phyloP scores from a whole-genome alignment of 35 echinoderm and acorn worm species.

The Patiria miniata region DNA sequence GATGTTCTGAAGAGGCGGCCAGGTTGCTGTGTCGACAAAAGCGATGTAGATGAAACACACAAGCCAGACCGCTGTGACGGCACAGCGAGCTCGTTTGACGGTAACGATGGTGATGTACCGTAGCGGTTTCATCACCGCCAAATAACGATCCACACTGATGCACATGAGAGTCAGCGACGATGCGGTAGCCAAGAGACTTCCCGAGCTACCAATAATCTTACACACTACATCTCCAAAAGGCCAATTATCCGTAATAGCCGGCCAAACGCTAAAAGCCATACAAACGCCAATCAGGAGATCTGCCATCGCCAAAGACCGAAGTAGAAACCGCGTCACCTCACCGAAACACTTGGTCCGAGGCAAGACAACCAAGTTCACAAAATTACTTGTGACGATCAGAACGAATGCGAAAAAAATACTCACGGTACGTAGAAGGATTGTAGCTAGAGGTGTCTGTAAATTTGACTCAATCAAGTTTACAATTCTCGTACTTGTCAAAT shows the following conservation, averaged over 20 bases:
- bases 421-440: neutral
- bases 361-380: slow-evolving; percentile 16
- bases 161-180: slow-evolving; percentile 29
- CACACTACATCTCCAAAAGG: neutral
- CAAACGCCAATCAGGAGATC: slow-evolving; percentile 26
- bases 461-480: neutral
- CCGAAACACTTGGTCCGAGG: slow-evolving; percentile 2
- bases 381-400: slow-evolving; percentile 10
- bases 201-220: slow-evolving; percentile 14
- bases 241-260: neutral
- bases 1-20: slow-evolving; percentile 12
- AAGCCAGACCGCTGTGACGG: neutral
- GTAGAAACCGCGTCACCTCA: slow-evolving; percentile 1
- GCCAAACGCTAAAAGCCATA: neutral
- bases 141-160: slow-evolving; percentile 43
- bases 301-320: slow-evolving; percentile 24
- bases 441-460: neutral
- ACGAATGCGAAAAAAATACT: neutral
- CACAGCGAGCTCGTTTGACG: neutral
- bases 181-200: neutral
- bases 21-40: neutral
- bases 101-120: slow-evolving; percentile 17
- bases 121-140: slow-evolving; percentile 34
- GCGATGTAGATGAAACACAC: neutral
- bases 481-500: too few species aligned